Conservation (phyloP, 92 coral and sea anemone species). For the Hydrozoanthus gracilis region DNA sequence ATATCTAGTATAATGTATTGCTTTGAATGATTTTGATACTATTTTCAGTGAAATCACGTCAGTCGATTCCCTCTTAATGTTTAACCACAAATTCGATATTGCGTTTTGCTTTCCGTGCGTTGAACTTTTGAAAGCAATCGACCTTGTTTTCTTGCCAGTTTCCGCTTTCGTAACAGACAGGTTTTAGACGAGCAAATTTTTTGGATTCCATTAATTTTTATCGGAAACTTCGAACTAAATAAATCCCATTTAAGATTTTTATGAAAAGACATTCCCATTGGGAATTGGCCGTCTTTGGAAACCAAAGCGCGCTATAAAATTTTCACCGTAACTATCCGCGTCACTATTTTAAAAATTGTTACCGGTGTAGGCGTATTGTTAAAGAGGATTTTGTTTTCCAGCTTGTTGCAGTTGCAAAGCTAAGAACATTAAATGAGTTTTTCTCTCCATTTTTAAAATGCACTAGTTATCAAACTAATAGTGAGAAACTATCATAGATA, state of each 20-base stretch:
- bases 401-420: no score
- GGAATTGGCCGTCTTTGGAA: not conserved
- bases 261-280: not conserved
- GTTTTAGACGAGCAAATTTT: slow-evolving; percentile 16
- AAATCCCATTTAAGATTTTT: not conserved
- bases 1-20: not conserved
- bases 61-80: not conserved
- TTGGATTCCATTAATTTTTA: slow-evolving; percentile 16
- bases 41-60: not conserved
- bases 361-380: no score
- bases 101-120: not conserved
- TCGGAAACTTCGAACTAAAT: not conserved
- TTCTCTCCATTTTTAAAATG: no score
- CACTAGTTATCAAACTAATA: no score
- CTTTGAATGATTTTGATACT: not conserved
- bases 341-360: no score
- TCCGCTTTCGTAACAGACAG: slow-evolving; percentile 25
- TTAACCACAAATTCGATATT: not conserved
- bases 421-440: no score
- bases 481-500: no score
- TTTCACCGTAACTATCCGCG: no score
- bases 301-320: no score
- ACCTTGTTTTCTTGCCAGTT: slow-evolving; percentile 17
- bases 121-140: slow-evolving; percentile 15
- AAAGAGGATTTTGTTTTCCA: no score